Evolutionary conservation across 2,888 invertebrate species (phyloP), one percentile per base, ranked within the genome.

Genomic region (Tillus elongatus): DNA sequence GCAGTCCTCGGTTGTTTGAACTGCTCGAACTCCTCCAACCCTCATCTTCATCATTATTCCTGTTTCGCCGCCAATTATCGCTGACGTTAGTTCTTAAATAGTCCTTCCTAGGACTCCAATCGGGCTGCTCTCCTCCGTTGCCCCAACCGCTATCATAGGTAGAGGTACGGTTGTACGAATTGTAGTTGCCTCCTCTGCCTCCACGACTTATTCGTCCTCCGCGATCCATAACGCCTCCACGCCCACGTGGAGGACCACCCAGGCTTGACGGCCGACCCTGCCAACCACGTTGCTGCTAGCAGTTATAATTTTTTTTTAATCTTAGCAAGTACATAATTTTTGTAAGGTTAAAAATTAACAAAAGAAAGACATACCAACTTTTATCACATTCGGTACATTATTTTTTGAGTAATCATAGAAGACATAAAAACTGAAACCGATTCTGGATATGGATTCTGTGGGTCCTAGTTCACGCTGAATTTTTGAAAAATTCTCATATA

Each of bases 51-150:
- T 62, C 64, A 26, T 58, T 60, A 19, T 63, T 60, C 29, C 69
- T 60, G 42, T 64, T 64, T 41, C 73, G 61, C 46, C 73, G 57
- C 73, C 73, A 73, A 47, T 67, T 67, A 36, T 63, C 61, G 42
- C 46, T 48, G 28, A 67, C 65, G 44, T 64, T 50, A 14, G 66
- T 63, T 30, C 63, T 50, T 10, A 67, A 60, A 37, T 68, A 65
- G 42, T 75, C 75, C 53, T 75, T 75, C 35, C 74, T 66, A 13
- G 74, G 74, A 56, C 73, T 73, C 72, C 74, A 74, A 42, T 74
- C 74, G 9, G 70, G 55, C 40, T 70, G 70, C 26, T 64, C 70
- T 45, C 74, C 74, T 45, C 74, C 74, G 48, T 73, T 62, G 49
- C 74, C 67, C 74, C 74, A 74, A 14, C 69, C 68, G 40, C 63